Evolutionary conservation across 2,888 invertebrate species (phyloP).

Genomic region (Barypeithes pellucidus): DNA sequence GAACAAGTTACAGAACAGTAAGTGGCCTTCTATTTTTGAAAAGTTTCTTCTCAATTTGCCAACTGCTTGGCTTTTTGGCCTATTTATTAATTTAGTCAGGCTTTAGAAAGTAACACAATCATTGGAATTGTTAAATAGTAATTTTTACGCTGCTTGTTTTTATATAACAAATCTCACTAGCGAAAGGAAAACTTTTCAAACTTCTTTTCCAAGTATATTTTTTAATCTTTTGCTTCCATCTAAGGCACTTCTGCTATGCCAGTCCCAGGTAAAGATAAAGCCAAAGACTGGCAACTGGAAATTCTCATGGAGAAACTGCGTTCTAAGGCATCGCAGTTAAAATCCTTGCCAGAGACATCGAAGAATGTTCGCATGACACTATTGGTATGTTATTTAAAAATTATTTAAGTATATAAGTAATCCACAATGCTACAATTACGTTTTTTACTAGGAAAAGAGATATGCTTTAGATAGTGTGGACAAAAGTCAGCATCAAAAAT

Average conservation of each 20-base stretch:
- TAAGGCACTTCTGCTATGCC: constrained; percentile 59
- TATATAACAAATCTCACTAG: too few species aligned
- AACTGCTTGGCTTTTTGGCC: constrained; percentile 33
- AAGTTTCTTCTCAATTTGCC: constrained; percentile 23
- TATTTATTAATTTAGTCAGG: constrained; percentile 5
- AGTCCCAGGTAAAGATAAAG: constrained; percentile 72
- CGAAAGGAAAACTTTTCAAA: too few species aligned
- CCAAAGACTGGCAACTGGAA: constrained; percentile 86
- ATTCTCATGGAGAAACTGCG: constrained; percentile 93
- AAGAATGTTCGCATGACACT: constrained; percentile 91
- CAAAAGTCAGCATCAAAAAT: constrained; percentile 89
- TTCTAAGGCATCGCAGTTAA: constrained; percentile 86
- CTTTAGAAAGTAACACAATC: too few species aligned
- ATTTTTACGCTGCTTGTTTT: too few species aligned
- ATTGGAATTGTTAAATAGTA: too few species aligned
- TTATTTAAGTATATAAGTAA: neutral
- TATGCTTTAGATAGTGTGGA: constrained; percentile 90
- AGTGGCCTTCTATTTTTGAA: constrained; percentile 45
- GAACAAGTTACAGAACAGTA: constrained; percentile 63
- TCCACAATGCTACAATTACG: constrained; percentile 1
- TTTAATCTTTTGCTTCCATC: constrained; percentile 5
- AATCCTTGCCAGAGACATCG: constrained; percentile 88
- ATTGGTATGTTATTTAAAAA: constrained; percentile 73
- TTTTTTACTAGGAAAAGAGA: constrained; percentile 83
- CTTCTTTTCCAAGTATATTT: neutral